Evolutionary conservation across 2,888 invertebrate genomes (phyloP), one percentile per base, ranked within the genome.

Genomic region (Plebejus argus): DNA sequence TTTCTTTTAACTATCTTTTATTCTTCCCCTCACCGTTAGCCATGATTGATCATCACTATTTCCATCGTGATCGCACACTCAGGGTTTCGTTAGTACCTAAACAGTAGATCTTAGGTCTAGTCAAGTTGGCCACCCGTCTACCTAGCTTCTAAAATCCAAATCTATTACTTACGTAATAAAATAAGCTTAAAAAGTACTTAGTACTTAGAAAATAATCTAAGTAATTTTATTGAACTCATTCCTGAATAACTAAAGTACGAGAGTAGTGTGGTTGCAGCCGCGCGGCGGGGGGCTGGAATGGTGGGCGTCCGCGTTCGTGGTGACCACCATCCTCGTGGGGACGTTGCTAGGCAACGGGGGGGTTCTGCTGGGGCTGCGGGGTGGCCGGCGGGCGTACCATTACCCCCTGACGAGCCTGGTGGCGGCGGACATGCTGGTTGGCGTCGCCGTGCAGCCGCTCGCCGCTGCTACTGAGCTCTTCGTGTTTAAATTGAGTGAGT

Each of bases 341-440:
- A 92, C 90, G 0, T 80, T 89, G 6, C 78, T 83, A 10, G 92
- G 91, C 20, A 93, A 93, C 81, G 81, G 83, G 2, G 88, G 88
- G 0, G 92, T 93, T 56, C 81, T 93, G 81, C 76, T 83, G 0
- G 92, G 90, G 0, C 79, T 93, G 53, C 81, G 84, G 76, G 85
- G 87, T n/a, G 83, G 84, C 58, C 86, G 88, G 0, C 86, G 89
- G n/a, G 95, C 96, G 0, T 95, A 96, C 3, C 96, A 96, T 84
- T 95, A 95, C 83, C 95, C 96, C 79, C 95, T 96, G n/a, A 95
- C 95, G 1, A 96, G 96, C 81, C 86, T 96, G 79, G 96, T 96
- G 0, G 90, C 95, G 0, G 96, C 96, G 1, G 96, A 96, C 83
- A 87, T 96, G 45, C 87, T 96, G 76, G 91, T 96, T 1, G 96